Evolutionary conservation across 2,113 vertebrate genomes (phyloP), one percentile per base, ranked within the genome.

Genomic region (Dicrurus megarhynchus): DNA sequence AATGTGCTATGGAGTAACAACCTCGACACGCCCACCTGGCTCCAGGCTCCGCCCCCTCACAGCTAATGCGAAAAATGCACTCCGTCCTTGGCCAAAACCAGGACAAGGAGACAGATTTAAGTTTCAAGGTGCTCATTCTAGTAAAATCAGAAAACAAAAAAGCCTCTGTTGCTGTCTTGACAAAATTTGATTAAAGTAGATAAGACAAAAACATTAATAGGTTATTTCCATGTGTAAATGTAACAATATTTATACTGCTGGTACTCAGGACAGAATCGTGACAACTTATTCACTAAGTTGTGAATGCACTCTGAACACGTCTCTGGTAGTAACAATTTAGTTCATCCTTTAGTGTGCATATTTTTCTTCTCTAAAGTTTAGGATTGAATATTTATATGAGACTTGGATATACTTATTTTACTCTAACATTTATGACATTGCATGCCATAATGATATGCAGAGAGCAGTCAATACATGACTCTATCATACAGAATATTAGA

Each of bases 21-120:
- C 11, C 30, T 16, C 3, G 14, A 47, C 15, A 33, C 0, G 0
- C 21, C 32, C 59, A 50, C 22, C 16, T 10, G 30, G 14, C 41
- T 61, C 26, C 41, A 17, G 70, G 24, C 30, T 41, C 41, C 14
- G 3, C n/a, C 21, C 9, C 30, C 5, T 68, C 30, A 39, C 26
- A 14, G 21, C 21, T 35, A 11, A 18, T 41, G 8, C 1, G 1
- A 35, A 47, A 68, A 41, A 13, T 19, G 60, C 22, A 16, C 24
- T 24, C 7, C 1, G 4, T 39, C 2, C 11, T 19, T 53, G 10
- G 13, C 23, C 0, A 1, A 41, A 65, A n/a, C 13, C 52, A 39
- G 39, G 13, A 21, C 7, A 24, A 52, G 33, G 16, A 70, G 44
- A 39, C 6, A 59, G 63, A 77, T 74, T 84, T 81, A 52, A 59